Percentiles rank a stretch among this genome's conserved stretches.
Conservation (phyloP, 2,888 invertebrate genomes). For the Deilephila porcellus region DNA sequence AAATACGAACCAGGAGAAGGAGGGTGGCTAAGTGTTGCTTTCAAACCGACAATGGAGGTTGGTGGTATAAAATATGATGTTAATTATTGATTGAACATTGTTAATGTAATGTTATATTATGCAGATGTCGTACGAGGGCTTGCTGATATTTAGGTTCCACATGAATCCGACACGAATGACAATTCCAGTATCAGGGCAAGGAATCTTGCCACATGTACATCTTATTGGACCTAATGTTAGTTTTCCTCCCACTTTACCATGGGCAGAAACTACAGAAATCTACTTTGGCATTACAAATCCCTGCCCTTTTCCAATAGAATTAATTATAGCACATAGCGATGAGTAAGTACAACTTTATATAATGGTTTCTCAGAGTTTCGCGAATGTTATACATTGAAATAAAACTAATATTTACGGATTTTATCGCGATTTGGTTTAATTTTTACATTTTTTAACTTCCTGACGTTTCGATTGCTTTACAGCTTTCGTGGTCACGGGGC, state of each 20-base stretch:
- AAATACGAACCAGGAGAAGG: conserved; percentile 79
- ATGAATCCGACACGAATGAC: conserved; percentile 78
- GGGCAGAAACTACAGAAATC: conserved; percentile 83
- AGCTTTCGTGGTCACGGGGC: too few relatives aligned
- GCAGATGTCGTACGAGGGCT: conserved; percentile 74
- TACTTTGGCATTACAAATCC: conserved; percentile 86
- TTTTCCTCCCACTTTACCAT: conserved; percentile 87
- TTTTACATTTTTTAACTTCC: too few relatives aligned
- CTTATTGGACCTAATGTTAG: conserved; percentile 78
- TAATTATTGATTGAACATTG: background rate
- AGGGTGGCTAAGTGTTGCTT: conserved; percentile 82
- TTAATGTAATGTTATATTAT: conserved; percentile 15
- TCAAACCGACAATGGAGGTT: conserved; percentile 82
- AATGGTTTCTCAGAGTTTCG: too few relatives aligned
- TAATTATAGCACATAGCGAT: conserved; percentile 88
- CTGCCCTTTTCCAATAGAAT: conserved; percentile 87
- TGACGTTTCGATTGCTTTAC: too few relatives aligned
- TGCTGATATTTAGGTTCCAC: conserved; percentile 75
- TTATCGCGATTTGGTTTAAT: too few relatives aligned
- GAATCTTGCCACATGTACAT: conserved; percentile 80
- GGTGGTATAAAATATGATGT: conserved; percentile 1
- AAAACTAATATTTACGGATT: too few relatives aligned
- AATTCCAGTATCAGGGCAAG: conserved; percentile 80
- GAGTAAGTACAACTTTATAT: conserved; percentile 69
- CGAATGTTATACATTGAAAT: too few relatives aligned